Base-by-base conservation (phyloP, 2,797 vertebrate genomes). In the Anabas testudineus region DNA sequence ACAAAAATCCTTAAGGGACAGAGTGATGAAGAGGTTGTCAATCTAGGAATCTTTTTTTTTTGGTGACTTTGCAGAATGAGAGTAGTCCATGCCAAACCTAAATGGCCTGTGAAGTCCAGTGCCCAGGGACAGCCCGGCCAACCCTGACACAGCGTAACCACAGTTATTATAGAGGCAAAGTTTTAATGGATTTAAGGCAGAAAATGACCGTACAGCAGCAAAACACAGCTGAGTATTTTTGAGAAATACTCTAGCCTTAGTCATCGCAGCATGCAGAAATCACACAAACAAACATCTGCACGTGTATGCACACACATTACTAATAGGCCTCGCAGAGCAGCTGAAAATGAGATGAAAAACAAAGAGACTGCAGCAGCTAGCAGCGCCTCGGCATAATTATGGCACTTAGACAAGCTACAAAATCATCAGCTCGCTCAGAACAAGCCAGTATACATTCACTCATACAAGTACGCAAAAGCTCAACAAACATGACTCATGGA, bases 401-500 rank as follows among this genome's bases (percentile, higher is more conserved):
- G 45, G 67, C 66, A 56, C 71, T 76, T 73, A 66, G 61, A 83
- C 61, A 18, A 87, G 76, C 83, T 63, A 71, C 72, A 81, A 68
- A 80, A 71, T 67, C 74, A 71, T 74, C 71, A 66, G 32, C 76
- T 69, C n/a, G 9, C 58, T 63, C 22, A 51, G 39, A 82, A 83
- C 51, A 42, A 82, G 78, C 63, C 56, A 7, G 53, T 62, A 47
- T 43, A 34, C 53, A 60, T 58, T 72, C 64, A 22, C 54, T 73
- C 76, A 64, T 67, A 79, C 52, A 69, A 41, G 46, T 2, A 43
- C 56, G 69, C 48, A 16, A 66, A 60, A 61, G 76, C 81, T 73
- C 42, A 77, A 65, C 68, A 70, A 83, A 88, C 83, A 83, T 73
- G 83, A 89, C 60, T 88, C 82, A 52, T 57, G 67, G 76, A 85